These are phyloP conservation scores for Pandemis heparana DNA, from an alignment of 2,888 invertebrate genomes.

Conservation along the genomic window DNA sequence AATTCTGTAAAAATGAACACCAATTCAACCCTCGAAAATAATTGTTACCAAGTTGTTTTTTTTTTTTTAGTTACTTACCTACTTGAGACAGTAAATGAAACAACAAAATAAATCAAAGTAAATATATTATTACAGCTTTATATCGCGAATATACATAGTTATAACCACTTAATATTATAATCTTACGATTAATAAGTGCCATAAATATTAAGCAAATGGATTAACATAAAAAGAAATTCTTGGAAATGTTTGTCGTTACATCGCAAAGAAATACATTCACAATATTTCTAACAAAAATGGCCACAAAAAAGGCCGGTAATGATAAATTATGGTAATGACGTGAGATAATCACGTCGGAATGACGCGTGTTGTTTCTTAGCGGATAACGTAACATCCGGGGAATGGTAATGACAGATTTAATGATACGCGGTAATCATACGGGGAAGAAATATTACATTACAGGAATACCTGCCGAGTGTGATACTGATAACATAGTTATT, in stretches of 20 bases:
- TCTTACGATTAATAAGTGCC: neutral
- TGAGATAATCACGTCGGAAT: conserved; percentile 31
- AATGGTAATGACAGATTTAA: conserved; percentile 24
- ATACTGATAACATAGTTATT: neutral
- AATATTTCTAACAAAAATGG: conserved; percentile 8
- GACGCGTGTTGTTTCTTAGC: conserved; percentile 22
- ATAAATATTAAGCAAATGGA: neutral
- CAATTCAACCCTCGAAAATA: no score
- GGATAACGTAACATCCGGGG: neutral
- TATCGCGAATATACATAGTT: no score
- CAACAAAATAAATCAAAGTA: neutral
- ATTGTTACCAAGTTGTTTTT: no score
- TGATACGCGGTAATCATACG: conserved; percentile 23
- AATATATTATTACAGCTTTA: no score
- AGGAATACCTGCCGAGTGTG: neutral
- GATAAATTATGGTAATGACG: conserved; percentile 35
- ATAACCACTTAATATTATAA: neutral
- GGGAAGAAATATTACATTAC: neutral
- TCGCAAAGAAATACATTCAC: neutral
- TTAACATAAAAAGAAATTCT: neutral
- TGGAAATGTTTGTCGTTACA: neutral
- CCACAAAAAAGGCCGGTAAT: conserved; percentile 34
- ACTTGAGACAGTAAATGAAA: no score
- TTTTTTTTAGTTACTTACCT: no score
- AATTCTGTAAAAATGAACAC: no score